phyloP scores from a whole-genome alignment of 2,888 invertebrate genomes.

The Sussaba pulchella region DNA sequence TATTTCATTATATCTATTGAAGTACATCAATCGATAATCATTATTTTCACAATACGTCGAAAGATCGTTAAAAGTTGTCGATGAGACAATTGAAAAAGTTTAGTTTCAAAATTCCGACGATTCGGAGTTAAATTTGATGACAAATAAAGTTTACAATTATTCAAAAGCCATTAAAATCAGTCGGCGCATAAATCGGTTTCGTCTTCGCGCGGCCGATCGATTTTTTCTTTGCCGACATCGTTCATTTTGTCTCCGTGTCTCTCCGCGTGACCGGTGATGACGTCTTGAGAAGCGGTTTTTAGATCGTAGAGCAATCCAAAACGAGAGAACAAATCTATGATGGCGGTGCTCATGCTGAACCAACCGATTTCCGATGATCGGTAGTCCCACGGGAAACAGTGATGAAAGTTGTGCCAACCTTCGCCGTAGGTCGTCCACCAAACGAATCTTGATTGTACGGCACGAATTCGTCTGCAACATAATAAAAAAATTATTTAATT shows the following conservation, averaged over 20 bases:
- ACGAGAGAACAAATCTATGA: constrained; percentile 67
- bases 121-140: background rate
- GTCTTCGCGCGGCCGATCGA: background rate
- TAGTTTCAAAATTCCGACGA: background rate
- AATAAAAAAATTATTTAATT: too few species aligned
- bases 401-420: constrained; percentile 87
- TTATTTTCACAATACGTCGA: background rate
- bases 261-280: constrained; percentile 81
- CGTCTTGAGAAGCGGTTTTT: constrained; percentile 79
- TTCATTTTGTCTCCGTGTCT: constrained; percentile 53
- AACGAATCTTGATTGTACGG: constrained; percentile 78
- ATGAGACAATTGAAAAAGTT: too few species aligned
- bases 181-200: background rate
- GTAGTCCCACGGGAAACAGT: constrained; percentile 85
- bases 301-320: constrained; percentile 85
- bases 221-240: background rate
- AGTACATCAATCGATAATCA: background rate
- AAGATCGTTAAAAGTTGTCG: too few species aligned
- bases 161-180: background rate
- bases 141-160: background rate
- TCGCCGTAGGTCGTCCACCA: constrained; percentile 82
- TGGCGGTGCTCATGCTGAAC: constrained; percentile 26
- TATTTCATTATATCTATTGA: background rate
- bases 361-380: constrained; percentile 53
- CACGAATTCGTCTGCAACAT: constrained; percentile 22